A percentile compares a stretch with the other conserved stretches of the same genome.
phyloP scores from a whole-genome alignment of 2,113 vertebrate genomes.

The Corydoras sp. region DNA sequence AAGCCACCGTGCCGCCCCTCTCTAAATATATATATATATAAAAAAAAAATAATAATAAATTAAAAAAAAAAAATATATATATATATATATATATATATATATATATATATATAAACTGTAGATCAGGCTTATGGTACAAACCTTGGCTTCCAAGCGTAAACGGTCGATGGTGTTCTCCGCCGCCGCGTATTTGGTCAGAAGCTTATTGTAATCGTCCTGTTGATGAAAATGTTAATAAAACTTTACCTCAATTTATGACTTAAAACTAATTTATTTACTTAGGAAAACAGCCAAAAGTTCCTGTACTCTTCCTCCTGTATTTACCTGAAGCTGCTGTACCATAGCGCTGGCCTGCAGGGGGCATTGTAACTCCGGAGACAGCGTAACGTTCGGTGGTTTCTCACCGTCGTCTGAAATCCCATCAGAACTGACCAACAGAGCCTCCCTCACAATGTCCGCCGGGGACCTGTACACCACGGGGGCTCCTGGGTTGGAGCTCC shows the following conservation, averaged over 20 bases:
- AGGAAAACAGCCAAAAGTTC: neutral
- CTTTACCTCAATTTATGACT: neutral
- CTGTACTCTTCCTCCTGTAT: neutral
- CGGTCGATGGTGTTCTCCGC: constrained; percentile 94
- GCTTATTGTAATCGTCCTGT: constrained; percentile 85
- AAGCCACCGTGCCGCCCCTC: too few relatives aligned
- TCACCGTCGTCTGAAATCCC: constrained; percentile 2
- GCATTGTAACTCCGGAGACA: constrained; percentile 74
- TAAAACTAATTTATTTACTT: neutral
- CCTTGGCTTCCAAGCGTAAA: constrained; percentile 85
- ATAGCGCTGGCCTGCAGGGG: constrained; percentile 74
- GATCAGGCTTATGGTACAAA: constrained; percentile 44
- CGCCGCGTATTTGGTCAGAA: constrained; percentile 88
- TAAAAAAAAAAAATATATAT: too few relatives aligned
- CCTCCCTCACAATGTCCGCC: constrained; percentile 80
- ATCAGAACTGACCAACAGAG: constrained; percentile 68
- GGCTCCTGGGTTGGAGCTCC: neutral
- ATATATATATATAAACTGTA: neutral
- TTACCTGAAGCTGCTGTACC: constrained; percentile 86
- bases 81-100: too few relatives aligned
- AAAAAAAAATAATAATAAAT: constrained; percentile 26
- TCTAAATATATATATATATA: neutral
- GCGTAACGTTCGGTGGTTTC: constrained; percentile 25
- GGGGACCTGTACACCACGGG: constrained; percentile 77
- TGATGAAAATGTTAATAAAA: neutral